Percentiles rank a stretch among this genome's conserved stretches.
Evolutionary conservation across 1,140 invertebrate genomes (phyloP).

Genomic region (Anastatus disparis): DNA sequence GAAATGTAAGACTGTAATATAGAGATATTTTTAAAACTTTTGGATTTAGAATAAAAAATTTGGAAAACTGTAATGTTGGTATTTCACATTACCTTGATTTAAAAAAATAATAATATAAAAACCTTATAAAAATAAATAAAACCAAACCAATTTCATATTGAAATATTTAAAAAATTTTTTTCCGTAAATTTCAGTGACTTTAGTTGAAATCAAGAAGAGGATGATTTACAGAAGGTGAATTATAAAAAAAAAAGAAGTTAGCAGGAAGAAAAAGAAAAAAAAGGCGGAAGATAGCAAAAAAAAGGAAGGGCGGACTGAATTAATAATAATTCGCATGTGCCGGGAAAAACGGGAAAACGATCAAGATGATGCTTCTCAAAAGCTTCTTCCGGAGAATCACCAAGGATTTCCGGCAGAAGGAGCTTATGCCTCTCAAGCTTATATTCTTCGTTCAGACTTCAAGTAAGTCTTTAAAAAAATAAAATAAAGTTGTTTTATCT

Average conservation of each 20-base stretch:
- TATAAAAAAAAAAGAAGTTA: not conserved
- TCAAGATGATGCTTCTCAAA: constrained; percentile 69
- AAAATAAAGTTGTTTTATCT: too few relatives aligned
- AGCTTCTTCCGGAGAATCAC: constrained; percentile 74
- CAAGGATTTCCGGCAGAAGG: constrained; percentile 77
- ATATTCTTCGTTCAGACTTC: constrained; percentile 82
- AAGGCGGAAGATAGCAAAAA: not conserved
- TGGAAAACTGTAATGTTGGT: too few relatives aligned
- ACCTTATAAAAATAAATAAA: too few relatives aligned
- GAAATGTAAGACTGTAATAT: too few relatives aligned
- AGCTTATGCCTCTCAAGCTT: constrained; percentile 78
- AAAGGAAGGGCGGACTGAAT: too few relatives aligned
- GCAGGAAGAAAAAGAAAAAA: not conserved
- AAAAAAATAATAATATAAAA: too few relatives aligned
- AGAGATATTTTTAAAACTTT: too few relatives aligned
- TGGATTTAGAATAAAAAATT: too few relatives aligned
- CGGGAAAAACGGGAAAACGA: not conserved
- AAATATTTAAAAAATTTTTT: too few relatives aligned
- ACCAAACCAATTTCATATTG: too few relatives aligned
- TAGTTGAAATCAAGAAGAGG: not conserved
- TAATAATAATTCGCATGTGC: constrained; percentile 3
- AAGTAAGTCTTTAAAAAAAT: constrained; percentile 72
- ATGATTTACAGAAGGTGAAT: not conserved
- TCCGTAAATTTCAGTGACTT: not conserved
- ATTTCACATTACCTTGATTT: too few relatives aligned